These are phyloP conservation scores for Labeo catla DNA, from an alignment of 2,113 vertebrate species.

Conservation along the genomic window DNA sequence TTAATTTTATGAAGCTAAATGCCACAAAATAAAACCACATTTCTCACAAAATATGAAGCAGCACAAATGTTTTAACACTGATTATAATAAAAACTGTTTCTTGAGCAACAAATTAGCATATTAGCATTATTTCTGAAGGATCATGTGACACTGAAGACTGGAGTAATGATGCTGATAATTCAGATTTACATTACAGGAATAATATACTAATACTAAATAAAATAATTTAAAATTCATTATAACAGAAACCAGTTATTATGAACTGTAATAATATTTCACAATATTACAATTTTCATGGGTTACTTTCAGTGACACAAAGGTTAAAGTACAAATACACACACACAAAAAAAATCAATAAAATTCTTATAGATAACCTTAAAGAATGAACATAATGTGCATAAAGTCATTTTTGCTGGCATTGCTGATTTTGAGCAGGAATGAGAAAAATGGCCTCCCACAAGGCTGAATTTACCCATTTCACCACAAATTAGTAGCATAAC, in stretches of 20 bases:
- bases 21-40: neutral
- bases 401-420: conserved; percentile 25
- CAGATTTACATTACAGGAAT: no score
- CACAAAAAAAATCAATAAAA: neutral
- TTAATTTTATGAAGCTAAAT: no score
- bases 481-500: conserved; percentile 55
- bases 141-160: neutral
- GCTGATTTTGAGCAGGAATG: conserved; percentile 38
- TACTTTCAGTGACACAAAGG: neutral
- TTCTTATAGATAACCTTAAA: neutral
- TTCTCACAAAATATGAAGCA: neutral
- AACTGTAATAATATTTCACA: neutral
- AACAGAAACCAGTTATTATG: neutral
- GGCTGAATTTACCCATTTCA: conserved; percentile 36
- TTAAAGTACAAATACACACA: neutral
- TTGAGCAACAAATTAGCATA: neutral
- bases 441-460: conserved; percentile 53
- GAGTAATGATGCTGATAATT: no score
- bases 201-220: no score
- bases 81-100: neutral
- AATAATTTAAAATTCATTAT: neutral
- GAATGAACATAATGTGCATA: conserved; percentile 47
- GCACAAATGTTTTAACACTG: neutral
- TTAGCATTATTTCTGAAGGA: neutral
- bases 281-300: neutral